phyloP scores from a whole-genome alignment of 2,888 invertebrate species.

The Agrotis puta region DNA sequence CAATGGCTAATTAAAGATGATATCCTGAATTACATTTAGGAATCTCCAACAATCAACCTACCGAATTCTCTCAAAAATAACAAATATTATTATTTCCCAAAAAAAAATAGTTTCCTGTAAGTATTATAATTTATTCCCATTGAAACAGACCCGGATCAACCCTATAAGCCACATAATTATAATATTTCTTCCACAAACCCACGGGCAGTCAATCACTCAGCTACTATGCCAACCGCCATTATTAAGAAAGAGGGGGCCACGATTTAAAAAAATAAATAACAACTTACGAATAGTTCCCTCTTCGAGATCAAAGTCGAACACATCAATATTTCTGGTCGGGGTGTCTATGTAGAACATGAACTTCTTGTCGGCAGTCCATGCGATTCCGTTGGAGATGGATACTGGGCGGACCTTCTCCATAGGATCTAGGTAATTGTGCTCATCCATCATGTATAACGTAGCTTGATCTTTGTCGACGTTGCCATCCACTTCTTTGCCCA shows the following conservation, averaged over 20 bases:
- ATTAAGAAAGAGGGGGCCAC: too few species aligned
- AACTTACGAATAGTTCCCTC: constrained; percentile 91
- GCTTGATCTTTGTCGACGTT: constrained; percentile 89
- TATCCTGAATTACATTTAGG: too few species aligned
- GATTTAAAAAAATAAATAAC: background rate
- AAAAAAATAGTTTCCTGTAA: too few species aligned
- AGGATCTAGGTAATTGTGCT: constrained; percentile 78
- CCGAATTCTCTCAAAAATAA: too few species aligned
- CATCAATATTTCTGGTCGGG: constrained; percentile 92
- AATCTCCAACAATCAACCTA: too few species aligned
- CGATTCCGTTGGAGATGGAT: constrained; percentile 94
- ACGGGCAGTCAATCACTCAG: background rate
- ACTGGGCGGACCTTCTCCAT: constrained; percentile 86
- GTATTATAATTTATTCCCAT: too few species aligned
- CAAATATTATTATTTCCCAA: too few species aligned
- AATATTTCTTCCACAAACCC: background rate
- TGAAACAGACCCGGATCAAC: too few species aligned
- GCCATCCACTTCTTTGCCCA: constrained; percentile 90
- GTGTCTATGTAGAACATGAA: constrained; percentile 95
- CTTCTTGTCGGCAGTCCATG: constrained; percentile 93
- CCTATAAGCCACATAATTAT: background rate
- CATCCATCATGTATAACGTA: constrained; percentile 90
- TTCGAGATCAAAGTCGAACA: constrained; percentile 93
- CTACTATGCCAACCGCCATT: background rate
- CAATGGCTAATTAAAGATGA: too few species aligned